These are phyloP conservation scores for Zosterops hypoxanthus DNA, from an alignment of 2,113 vertebrate species.

Conservation along the genomic window DNA sequence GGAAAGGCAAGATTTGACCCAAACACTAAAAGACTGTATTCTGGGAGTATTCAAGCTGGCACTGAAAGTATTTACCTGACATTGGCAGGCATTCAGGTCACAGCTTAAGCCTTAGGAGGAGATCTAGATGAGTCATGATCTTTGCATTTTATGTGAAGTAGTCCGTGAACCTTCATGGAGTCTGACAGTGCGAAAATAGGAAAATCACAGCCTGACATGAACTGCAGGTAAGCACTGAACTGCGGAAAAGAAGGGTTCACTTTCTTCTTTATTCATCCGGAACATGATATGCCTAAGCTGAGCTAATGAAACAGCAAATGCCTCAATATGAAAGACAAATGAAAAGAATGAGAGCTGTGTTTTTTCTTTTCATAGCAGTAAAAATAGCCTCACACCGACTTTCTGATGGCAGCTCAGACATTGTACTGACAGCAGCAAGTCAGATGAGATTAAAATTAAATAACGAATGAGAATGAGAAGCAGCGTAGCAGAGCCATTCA, in stretches of 20 bases:
- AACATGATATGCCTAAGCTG: background rate
- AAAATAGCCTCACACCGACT: background rate
- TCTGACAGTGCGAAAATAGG: background rate
- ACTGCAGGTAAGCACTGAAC: background rate
- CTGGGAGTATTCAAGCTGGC: background rate
- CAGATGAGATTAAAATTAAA: conserved; percentile 35
- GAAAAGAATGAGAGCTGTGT: background rate
- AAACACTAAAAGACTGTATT: background rate
- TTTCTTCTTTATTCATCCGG: background rate
- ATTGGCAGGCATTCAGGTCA: background rate
- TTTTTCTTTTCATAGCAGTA: background rate
- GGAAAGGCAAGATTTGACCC: background rate
- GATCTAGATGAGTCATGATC: background rate
- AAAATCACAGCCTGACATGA: background rate
- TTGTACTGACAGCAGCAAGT: background rate
- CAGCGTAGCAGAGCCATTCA: background rate
- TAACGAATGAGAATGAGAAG: background rate
- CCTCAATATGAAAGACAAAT: background rate
- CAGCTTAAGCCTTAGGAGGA: background rate
- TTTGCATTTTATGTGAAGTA: background rate
- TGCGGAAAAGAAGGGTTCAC: background rate
- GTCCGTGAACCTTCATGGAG: background rate
- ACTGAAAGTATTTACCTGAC: background rate
- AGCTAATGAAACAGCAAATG: conserved; percentile 6
- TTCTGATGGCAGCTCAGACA: background rate